Conservation (phyloP, 1,140 invertebrate genomes). For the Plutomurus gul region DNA sequence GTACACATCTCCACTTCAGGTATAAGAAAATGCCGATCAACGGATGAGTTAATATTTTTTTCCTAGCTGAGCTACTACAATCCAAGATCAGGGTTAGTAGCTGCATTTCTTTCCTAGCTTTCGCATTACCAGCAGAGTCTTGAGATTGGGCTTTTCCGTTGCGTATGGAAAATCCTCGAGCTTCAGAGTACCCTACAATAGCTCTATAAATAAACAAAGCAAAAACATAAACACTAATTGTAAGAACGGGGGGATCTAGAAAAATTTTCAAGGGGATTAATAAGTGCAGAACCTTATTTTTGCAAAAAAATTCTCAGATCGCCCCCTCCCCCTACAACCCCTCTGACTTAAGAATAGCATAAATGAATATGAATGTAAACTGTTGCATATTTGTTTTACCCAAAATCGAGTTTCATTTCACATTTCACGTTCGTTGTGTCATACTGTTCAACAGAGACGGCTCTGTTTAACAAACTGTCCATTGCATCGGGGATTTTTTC, state of each 20-base stretch:
- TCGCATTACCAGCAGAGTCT: slow-evolving; percentile 10
- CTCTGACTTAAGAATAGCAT: too few relatives aligned
- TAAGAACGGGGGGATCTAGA: too few relatives aligned
- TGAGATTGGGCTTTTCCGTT: neutral
- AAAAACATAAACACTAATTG: neutral
- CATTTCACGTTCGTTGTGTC: slow-evolving; percentile 80
- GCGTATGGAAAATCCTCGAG: slow-evolving; percentile 39
- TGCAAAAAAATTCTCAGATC: too few relatives aligned
- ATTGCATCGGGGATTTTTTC: slow-evolving; percentile 75
- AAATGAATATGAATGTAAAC: too few relatives aligned
- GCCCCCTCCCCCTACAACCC: too few relatives aligned
- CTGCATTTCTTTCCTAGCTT: slow-evolving; percentile 50
- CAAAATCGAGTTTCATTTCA: slow-evolving; percentile 76
- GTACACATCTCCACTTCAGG: slow-evolving; percentile 78
- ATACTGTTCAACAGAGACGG: slow-evolving; percentile 67
- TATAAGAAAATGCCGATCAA: slow-evolving; percentile 79
- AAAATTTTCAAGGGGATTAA: too few relatives aligned
- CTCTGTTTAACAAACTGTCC: slow-evolving; percentile 64
- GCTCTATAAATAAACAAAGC: slow-evolving; percentile 29
- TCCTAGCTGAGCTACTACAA: slow-evolving; percentile 46
- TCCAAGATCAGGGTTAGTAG: slow-evolving; percentile 50
- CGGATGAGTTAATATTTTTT: slow-evolving; percentile 72
- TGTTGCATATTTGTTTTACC: slow-evolving; percentile 27
- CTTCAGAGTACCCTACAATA: slow-evolving; percentile 51
- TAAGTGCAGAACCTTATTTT: too few relatives aligned